Evolutionary conservation across 1,140 invertebrate genomes (phyloP).

Genomic region (Thaumetopoea pityocampa): DNA sequence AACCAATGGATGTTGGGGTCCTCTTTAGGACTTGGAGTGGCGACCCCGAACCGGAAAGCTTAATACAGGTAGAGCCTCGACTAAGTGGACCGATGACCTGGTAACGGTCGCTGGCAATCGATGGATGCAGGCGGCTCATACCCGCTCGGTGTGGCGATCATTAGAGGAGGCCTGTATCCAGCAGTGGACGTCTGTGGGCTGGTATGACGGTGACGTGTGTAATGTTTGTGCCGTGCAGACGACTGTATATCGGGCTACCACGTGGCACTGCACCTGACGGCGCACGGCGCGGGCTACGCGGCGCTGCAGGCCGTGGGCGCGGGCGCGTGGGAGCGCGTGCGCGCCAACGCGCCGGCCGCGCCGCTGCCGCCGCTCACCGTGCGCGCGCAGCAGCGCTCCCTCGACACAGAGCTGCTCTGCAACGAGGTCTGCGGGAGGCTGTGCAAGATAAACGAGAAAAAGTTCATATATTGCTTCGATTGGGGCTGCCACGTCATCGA

Average conservation of each 20-base stretch:
- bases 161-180: too few relatives aligned
- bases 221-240: slow-evolving; percentile 32
- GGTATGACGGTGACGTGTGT: too few relatives aligned
- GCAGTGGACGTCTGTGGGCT: too few relatives aligned
- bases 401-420: slow-evolving; percentile 69
- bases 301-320: slow-evolving; percentile 58
- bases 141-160: too few relatives aligned
- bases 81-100: too few relatives aligned
- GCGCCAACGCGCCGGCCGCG: slow-evolving; percentile 19
- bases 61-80: too few relatives aligned
- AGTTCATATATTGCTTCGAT: slow-evolving; percentile 74
- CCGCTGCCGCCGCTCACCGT: slow-evolving; percentile 41
- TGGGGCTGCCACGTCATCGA: slow-evolving; percentile 74
- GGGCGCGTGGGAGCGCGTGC: slow-evolving; percentile 54
- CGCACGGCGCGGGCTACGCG: slow-evolving; percentile 59
- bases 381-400: slow-evolving; percentile 58
- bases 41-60: too few relatives aligned
- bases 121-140: too few relatives aligned
- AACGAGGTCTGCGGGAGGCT: slow-evolving; percentile 70
- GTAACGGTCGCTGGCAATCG: too few relatives aligned
- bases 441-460: slow-evolving; percentile 56
- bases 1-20: background rate
- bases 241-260: slow-evolving; percentile 73
- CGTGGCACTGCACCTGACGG: slow-evolving; percentile 62
- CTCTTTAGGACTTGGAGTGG: background rate